Evolutionary conservation across 2,797 vertebrate species (phyloP), one percentile per base, ranked within the genome.

Genomic region (Hippocampus kuda): DNA sequence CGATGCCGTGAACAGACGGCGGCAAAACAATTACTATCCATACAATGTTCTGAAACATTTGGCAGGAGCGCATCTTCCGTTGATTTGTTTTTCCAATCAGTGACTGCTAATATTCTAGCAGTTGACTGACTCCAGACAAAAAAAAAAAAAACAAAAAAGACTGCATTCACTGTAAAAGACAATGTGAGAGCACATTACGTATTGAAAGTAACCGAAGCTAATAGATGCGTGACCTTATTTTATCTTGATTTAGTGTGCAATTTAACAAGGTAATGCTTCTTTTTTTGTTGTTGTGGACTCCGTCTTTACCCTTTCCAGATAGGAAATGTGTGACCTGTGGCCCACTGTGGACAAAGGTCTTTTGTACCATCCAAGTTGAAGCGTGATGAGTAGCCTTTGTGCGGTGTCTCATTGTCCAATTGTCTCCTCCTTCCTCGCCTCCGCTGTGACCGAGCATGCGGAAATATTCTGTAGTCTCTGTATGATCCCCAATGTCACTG

Each of bases 321-420:
- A 49, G 71, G 53, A 68, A 26, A 72, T 71, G 80, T 77, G 80
- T 82, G 81, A 85, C 84, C 80, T 12, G 7, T 68, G 70, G 71
- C 67, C 60, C 77, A 72, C 64, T 64, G 71, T 10, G 73, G 82
- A 84, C 81, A 82, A 83, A 30, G 77, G 79, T 81, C 79, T 85
- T 71, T 76, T 76, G 76, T 78, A 73, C 76, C 65, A 75, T 75
- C 24, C 62, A 69, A 70, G 54, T 70, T 53, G 69, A 75, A 72
- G 18, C 60, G 34, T 75, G 51, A 72, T 46, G 22, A 75, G 80
- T 70, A 76, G 67, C 71, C 69, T 82, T 81, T 75, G 68, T 79
- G 63, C 76, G 73, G 77, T 75, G 81, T 84, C 80, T 84, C 81
- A 88, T 89, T 88, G 86, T 84, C 73, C 82, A 84, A 86, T 78